Percentiles rank a stretch among this genome's conserved stretches.
Conservation (phyloP, 2,113 vertebrate species). For the Anhinga anhinga region DNA sequence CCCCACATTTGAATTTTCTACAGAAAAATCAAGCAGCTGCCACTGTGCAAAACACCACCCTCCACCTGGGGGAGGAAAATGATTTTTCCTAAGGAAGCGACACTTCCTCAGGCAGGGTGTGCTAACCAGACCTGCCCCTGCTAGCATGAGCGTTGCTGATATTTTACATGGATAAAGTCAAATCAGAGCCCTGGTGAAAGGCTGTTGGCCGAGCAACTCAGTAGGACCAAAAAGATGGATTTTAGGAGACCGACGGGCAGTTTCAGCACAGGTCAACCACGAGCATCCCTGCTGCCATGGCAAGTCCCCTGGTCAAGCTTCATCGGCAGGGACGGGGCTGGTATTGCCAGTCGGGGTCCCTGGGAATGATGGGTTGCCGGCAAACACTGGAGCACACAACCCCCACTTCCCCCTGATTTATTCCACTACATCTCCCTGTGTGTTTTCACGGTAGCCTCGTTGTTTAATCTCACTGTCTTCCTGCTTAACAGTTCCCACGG, state of each 20-base stretch:
- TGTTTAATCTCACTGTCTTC: constrained; percentile 42
- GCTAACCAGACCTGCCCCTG: neutral
- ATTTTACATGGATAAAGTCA: neutral
- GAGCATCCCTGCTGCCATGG: neutral
- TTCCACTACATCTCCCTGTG: neutral
- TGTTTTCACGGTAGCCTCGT: neutral
- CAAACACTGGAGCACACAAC: neutral
- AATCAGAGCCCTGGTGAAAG: neutral
- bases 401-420: constrained; percentile 5
- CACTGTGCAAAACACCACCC: neutral
- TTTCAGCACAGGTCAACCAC: neutral
- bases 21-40: constrained; percentile 4
- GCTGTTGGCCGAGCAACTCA: neutral
- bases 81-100: neutral
- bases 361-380: accelerated
- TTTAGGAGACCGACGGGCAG: neutral
- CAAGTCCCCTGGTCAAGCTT: neutral
- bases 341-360: neutral
- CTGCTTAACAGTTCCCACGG: neutral
- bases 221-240: neutral
- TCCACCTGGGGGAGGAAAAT: neutral
- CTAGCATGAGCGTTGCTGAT: accelerated
- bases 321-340: accelerated
- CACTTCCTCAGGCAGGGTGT: neutral
- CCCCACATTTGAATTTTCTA: neutral